These are phyloP conservation scores for Semicossyphus pulcher DNA, from an alignment of 2,113 vertebrate genomes.

Conservation along the genomic window DNA sequence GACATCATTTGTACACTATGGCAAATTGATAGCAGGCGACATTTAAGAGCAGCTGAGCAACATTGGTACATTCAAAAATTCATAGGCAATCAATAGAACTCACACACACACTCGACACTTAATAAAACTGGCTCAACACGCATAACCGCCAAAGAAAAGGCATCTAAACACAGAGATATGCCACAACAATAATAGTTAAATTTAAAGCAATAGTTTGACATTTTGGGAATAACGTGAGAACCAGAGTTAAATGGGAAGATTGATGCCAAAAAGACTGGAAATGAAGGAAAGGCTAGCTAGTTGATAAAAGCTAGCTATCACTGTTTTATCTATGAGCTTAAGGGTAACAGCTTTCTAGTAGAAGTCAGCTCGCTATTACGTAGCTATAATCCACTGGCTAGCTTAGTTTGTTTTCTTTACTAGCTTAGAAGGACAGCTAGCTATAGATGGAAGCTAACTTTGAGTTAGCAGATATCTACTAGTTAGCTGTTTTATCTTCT, in stretches of 20 bases:
- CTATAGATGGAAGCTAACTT: no score
- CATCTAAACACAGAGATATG: slow-evolving; percentile 39
- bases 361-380: background rate
- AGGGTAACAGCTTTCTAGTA: background rate
- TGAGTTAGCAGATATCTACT: background rate
- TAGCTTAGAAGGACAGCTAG: no score
- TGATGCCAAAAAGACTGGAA: background rate
- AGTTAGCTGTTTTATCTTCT: background rate
- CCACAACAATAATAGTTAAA: slow-evolving; percentile 32
- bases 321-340: background rate
- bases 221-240: slow-evolving; percentile 8
- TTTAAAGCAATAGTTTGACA: slow-evolving; percentile 19
- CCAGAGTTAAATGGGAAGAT: background rate
- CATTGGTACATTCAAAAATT: slow-evolving; percentile 80
- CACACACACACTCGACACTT: slow-evolving; percentile 44
- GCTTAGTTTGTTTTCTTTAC: no score
- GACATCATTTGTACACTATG: slow-evolving; percentile 81
- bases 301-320: background rate
- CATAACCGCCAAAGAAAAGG: slow-evolving; percentile 41
- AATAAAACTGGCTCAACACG: slow-evolving; percentile 51
- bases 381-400: no score
- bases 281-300: background rate
- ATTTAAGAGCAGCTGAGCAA: slow-evolving; percentile 78
- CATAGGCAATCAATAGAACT: slow-evolving; percentile 60
- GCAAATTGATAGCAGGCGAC: slow-evolving; percentile 77